These are phyloP conservation scores for Diorhabda sublineata DNA, from an alignment of 1,140 invertebrate genomes.

Conservation along the genomic window DNA sequence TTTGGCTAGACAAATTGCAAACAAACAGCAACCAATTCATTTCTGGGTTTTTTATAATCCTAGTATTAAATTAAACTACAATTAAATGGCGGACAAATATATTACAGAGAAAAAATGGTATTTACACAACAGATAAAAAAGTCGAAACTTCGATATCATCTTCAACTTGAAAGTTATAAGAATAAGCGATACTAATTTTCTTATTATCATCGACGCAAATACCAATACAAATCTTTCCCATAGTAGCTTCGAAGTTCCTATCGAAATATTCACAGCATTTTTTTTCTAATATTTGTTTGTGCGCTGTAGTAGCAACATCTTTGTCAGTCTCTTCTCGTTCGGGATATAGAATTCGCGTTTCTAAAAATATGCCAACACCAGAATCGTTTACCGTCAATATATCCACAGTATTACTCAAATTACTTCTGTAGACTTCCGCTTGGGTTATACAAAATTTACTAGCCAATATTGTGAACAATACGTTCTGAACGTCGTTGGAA, in stretches of 20 bases:
- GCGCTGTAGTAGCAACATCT: not conserved
- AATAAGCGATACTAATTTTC: not conserved
- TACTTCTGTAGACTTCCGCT: not conserved
- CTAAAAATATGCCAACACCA: not conserved
- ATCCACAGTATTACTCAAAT: not conserved
- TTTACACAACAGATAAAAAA: not conserved
- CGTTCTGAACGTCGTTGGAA: not conserved
- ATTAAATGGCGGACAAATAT: no score
- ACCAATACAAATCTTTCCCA: not conserved
- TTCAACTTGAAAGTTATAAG: not conserved
- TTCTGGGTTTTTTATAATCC: no score
- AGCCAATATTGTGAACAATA: slow-evolving; percentile 3
- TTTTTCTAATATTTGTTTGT: not conserved
- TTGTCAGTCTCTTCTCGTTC: not conserved
- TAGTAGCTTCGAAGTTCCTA: not conserved
- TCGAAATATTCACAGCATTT: slow-evolving; percentile 3
- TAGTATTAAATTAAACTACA: no score
- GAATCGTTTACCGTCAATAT: not conserved
- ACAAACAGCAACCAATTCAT: no score
- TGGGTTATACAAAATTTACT: slow-evolving; percentile 3
- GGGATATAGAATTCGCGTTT: not conserved
- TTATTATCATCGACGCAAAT: not conserved
- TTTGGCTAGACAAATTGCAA: no score
- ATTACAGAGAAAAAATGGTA: no score
- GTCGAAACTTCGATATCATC: not conserved